Base-by-base conservation (phyloP, 2,888 invertebrate species). In the Hermodice carunculata region DNA sequence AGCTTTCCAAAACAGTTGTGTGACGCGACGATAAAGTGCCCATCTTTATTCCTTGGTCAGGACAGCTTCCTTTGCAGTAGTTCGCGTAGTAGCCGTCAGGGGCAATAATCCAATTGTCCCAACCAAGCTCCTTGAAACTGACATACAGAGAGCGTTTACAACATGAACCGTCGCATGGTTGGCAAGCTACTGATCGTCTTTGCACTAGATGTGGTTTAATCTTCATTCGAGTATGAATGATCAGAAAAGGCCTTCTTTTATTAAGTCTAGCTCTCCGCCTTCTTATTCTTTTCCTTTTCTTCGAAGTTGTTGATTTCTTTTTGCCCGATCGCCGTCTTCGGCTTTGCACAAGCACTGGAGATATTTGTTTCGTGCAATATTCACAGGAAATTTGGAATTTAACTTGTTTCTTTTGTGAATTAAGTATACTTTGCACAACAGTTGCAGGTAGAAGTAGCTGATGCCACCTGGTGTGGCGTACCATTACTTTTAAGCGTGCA, bases 31-130 rank as follows among this genome's bases (percentile, higher is more conserved):
- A n/a, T n/a, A n/a, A n/a, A n/a, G n/a, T n/a, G n/a, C n/a, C n/a
- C n/a, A n/a, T n/a, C n/a, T n/a, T n/a, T n/a, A n/a, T n/a, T n/a
- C n/a, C n/a, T n/a, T n/a, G n/a, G n/a, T n/a, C n/a, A 40, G 34
- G 46, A 87, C 96, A 96, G 82, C 93, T 93, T 73, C 96, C 96
- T 80, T 93, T 91, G 88, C 96, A 96, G 87, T 95, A 95, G 87
- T 96, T 96, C 66, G 96, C 95, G 87, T 93, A 94, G 88, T 96
- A 96, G 76, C 95, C 95, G 80, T 91, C 90, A 0, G 94, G 94
- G 73, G 93, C 93, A 77, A 95, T 93, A 82, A 95, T 94, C 95
- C 95, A 95, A 88, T 95, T 94, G 87, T 95, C 94, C 96, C 95
- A 96, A 76, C 95, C 95, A 57, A 96, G 89, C 78, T 93, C 92